Evolutionary conservation across 2,113 vertebrate genomes (phyloP).

Genomic region (Rhinichthys klamathensis): DNA sequence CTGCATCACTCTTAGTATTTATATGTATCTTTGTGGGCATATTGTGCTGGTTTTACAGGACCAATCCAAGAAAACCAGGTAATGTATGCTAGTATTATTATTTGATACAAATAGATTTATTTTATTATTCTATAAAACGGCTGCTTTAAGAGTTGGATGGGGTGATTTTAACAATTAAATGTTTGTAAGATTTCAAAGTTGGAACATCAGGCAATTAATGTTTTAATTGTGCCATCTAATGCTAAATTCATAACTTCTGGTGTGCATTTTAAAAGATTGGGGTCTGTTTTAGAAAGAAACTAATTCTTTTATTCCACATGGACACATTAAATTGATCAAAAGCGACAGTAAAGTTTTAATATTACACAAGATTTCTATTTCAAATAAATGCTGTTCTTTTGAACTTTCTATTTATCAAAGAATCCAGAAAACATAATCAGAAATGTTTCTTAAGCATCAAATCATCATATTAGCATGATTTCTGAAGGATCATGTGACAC

Average conservation of each 20-base stretch:
- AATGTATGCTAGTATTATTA: background rate
- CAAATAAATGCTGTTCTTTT: background rate
- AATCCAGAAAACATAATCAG: background rate
- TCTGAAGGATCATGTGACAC: background rate
- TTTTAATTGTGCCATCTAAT: background rate
- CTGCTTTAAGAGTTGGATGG: background rate
- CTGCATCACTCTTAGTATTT: background rate
- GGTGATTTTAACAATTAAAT: background rate
- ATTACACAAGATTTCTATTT: background rate
- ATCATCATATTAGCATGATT: background rate
- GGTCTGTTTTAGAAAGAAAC: background rate
- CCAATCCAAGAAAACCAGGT: slow-evolving; percentile 47
- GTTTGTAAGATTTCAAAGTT: background rate
- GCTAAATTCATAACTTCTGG: background rate
- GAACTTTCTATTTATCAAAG: too few relatives aligned
- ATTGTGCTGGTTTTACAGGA: slow-evolving; percentile 46
- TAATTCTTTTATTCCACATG: background rate
- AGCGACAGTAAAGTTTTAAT: background rate
- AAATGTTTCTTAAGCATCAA: too few relatives aligned
- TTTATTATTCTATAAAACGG: background rate
- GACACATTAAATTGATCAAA: background rate
- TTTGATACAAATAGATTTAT: background rate
- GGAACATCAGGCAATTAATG: background rate
- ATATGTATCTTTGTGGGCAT: slow-evolving; percentile 36
- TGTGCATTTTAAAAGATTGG: background rate